A percentile compares a stretch with the other conserved stretches of the same genome.
These are phyloP conservation scores for Tachina grossa DNA, from an alignment of 2,888 invertebrate species.

Conservation along the genomic window DNA sequence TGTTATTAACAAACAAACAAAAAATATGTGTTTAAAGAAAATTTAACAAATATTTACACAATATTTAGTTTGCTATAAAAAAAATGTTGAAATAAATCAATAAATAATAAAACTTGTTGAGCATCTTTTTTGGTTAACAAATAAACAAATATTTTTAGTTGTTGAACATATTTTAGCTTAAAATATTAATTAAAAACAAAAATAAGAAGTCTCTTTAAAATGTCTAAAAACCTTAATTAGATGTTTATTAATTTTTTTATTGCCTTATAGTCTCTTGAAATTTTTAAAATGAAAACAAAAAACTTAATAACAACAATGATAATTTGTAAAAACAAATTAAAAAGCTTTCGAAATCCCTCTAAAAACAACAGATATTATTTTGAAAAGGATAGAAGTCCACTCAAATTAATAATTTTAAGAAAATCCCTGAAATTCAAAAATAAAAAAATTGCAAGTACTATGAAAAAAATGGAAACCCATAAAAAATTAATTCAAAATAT, in stretches of 20 bases:
- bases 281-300: slow-evolving; percentile 35
- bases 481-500: slow-evolving; percentile 38
- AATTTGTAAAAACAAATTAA: slow-evolving; percentile 62
- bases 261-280: slow-evolving; percentile 68
- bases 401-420: slow-evolving; percentile 40
- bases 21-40: slow-evolving; percentile 8
- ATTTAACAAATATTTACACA: slow-evolving; percentile 59
- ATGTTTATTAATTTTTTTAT: slow-evolving; percentile 66
- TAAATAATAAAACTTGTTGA: slow-evolving; percentile 55
- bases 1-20: slow-evolving; percentile 60
- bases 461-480: slow-evolving; percentile 50
- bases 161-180: slow-evolving; percentile 66
- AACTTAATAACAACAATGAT: slow-evolving; percentile 21
- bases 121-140: slow-evolving; percentile 35
- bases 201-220: slow-evolving; percentile 33
- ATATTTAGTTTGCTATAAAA: slow-evolving; percentile 49
- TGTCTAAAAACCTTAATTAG: slow-evolving; percentile 60
- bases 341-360: slow-evolving; percentile 61
- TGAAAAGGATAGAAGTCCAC: slow-evolving; percentile 33
- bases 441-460: slow-evolving; percentile 67
- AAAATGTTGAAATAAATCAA: slow-evolving; percentile 29
- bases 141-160: slow-evolving; percentile 49
- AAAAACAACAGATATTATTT: slow-evolving; percentile 21
- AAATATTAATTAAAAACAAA: slow-evolving; percentile 64
- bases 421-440: slow-evolving; percentile 27